phyloP scores from a whole-genome alignment of 2,113 vertebrate species.

The Cairina moschata region DNA sequence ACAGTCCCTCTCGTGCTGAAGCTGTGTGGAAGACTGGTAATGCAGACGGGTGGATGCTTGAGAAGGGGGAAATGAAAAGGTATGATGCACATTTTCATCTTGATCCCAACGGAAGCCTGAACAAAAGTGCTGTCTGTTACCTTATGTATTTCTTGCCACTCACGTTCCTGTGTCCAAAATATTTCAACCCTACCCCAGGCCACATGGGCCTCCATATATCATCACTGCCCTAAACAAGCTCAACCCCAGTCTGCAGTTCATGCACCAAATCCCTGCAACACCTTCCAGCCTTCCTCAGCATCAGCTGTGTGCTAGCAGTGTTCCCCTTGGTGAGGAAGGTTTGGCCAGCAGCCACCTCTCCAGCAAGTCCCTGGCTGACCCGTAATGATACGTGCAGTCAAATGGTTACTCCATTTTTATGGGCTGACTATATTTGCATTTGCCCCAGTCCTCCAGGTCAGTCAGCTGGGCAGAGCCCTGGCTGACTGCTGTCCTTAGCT shows the following conservation, averaged over 20 bases:
- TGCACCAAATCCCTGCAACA: background rate
- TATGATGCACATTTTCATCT: background rate
- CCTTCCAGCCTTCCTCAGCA: background rate
- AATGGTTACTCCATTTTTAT: background rate
- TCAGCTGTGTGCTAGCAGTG: background rate
- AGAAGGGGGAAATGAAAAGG: background rate
- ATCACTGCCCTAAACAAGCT: background rate
- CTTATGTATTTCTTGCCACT: background rate
- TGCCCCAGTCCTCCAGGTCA: background rate
- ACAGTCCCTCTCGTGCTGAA: background rate
- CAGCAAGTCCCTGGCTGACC: background rate
- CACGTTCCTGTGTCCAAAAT: background rate
- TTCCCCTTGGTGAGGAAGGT: background rate
- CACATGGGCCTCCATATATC: background rate
- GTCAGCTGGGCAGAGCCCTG: background rate
- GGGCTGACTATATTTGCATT: background rate
- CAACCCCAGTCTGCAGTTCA: background rate
- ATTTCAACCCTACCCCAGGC: background rate
- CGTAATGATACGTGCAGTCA: background rate
- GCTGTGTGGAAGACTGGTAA: background rate
- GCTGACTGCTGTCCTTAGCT: background rate
- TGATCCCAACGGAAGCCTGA: background rate
- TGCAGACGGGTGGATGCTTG: background rate
- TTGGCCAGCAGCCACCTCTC: background rate
- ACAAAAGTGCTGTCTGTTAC: background rate